These are phyloP conservation scores for Apodemia mormo DNA, from an alignment of 2,888 invertebrate species.

Conservation along the genomic window DNA sequence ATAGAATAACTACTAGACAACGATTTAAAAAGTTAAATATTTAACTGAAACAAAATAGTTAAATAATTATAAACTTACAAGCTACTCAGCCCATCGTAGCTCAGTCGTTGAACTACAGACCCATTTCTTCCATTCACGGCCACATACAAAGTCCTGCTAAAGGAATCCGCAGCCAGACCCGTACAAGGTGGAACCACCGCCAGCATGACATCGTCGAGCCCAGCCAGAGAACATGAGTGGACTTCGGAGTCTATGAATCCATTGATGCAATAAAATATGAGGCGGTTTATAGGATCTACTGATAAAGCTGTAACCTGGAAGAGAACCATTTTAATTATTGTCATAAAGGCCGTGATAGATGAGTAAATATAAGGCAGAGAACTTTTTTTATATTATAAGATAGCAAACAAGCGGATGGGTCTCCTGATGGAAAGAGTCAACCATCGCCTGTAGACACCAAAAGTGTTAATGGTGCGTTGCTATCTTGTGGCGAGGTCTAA, in stretches of 20 bases:
- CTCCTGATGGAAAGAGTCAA: too few relatives aligned
- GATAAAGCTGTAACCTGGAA: constrained; percentile 80
- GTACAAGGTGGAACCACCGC: constrained; percentile 58
- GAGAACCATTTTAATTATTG: too few relatives aligned
- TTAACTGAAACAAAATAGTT: too few relatives aligned
- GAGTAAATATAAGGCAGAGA: too few relatives aligned
- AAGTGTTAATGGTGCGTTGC: too few relatives aligned
- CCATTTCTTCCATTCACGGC: constrained; percentile 80
- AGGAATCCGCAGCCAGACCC: constrained; percentile 74
- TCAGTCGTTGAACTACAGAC: constrained; percentile 62
- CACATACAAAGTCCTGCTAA: constrained; percentile 86
- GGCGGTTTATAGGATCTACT: constrained; percentile 83
- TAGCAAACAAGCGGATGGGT: too few relatives aligned
- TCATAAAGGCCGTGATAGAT: too few relatives aligned
- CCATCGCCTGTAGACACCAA: too few relatives aligned
- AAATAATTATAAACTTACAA: constrained; percentile 47
- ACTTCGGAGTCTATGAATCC: constrained; percentile 71
- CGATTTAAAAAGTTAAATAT: too few relatives aligned
- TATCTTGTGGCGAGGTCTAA: too few relatives aligned
- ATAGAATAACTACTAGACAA: too few relatives aligned
- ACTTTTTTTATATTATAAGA: too few relatives aligned
- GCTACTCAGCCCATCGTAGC: constrained; percentile 55
- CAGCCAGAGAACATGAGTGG: constrained; percentile 79
- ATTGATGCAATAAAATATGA: constrained; percentile 82
- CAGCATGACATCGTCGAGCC: constrained; percentile 67